Evolutionary conservation across 2,113 vertebrate species (phyloP), one percentile per base, ranked within the genome.

Genomic region (Cyanoderma ruficeps): DNA sequence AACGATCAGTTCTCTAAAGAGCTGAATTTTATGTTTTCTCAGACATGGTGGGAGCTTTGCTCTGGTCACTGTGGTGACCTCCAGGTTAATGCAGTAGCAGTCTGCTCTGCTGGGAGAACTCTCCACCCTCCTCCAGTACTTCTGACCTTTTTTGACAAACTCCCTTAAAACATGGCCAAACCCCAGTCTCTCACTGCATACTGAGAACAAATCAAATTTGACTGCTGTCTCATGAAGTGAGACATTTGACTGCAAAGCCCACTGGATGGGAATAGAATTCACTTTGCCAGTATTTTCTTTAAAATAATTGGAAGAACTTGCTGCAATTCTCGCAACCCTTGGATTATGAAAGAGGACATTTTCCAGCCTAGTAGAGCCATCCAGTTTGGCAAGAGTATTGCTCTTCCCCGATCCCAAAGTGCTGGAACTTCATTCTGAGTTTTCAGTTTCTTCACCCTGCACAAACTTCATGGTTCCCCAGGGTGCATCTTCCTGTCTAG

Each of bases 381-480:
- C 83, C 90, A 93, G 86, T 89, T 97, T 97, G 94, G 93, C 91
- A 1, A 74, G 89, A 84, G 71, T 83, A 15, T 78, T 0, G 0
- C 49, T 89, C 49, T 82, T 47, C 41, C 30, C 68, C 24, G 4
- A 0, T 49, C 82, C 65, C 82, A 53, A 65, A 93, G 30, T 76
- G 80, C 72, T 90, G 91, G 53, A 94, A 85, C 87, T 97, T 94
- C 78, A 67, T 90, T 59, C 70, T 67, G 91, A 89, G 63, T 87
- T 97, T 97, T 97, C 86, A 87, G 95, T 92, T 96, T 96, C 95
- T 96, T 89, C 37, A 59, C 92, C 74, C 85, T 97, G 96, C 70
- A 80, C 86, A 71, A 49, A 12, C 69, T 96, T 97, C 78, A 90
- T n/a, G 70, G 84, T 35, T 97, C 97, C 89, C 96, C 71, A 56